These are phyloP conservation scores for Heliconius himera DNA, from an alignment of 1,140 invertebrate species.

Conservation along the genomic window DNA sequence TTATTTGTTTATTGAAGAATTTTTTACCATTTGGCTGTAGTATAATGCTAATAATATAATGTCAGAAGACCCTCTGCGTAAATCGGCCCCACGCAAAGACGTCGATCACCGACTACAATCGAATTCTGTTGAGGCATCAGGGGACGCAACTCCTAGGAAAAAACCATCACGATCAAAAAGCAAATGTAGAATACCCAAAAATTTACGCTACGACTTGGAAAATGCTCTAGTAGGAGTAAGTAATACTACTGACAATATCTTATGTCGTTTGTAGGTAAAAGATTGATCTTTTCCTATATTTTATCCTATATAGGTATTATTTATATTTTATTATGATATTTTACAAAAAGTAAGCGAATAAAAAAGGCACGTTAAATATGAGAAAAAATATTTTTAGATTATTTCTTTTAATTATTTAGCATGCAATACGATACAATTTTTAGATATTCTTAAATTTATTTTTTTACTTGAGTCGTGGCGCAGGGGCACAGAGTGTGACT, in stretches of 20 bases:
- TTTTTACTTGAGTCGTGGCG: too few species aligned
- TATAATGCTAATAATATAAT: constrained; percentile 21
- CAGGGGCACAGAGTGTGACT: too few species aligned
- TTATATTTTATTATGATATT: too few species aligned
- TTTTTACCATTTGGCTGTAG: neutral
- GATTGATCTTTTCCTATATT: neutral
- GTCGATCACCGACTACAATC: neutral
- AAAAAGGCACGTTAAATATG: neutral
- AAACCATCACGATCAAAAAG: constrained; percentile 42
- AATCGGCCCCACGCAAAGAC: constrained; percentile 19
- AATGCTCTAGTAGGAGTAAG: constrained; percentile 65
- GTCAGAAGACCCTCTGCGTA: constrained; percentile 31
- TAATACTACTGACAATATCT: neutral
- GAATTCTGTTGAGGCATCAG: constrained; percentile 42
- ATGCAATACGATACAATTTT: neutral
- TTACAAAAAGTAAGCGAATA: neutral
- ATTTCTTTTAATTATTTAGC: neutral
- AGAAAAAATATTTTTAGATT: neutral
- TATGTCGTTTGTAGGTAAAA: neutral
- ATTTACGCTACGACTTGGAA: constrained; percentile 65
- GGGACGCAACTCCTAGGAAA: constrained; percentile 38
- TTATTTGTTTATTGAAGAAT: neutral
- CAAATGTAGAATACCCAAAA: constrained; percentile 64
- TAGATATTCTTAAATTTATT: neutral
- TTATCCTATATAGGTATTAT: too few species aligned